Conservation (phyloP, 2,888 invertebrate genomes). For the Apeira syringaria region DNA sequence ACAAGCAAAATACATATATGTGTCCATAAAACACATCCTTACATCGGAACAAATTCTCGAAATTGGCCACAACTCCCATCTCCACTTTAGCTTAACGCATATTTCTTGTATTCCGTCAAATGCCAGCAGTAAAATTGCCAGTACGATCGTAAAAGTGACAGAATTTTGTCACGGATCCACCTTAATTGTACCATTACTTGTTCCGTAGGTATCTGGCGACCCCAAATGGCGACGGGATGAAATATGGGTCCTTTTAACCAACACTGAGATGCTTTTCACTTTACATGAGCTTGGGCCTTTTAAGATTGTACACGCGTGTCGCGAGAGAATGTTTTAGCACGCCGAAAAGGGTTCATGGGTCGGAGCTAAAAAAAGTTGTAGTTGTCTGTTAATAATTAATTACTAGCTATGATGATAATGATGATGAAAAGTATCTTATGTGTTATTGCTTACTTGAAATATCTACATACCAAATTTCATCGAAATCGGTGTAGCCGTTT, state of each 20-base stretch:
- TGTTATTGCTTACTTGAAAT: no score
- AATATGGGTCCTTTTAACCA: conserved; percentile 27
- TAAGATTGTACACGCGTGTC: conserved; percentile 4
- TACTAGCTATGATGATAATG: no score
- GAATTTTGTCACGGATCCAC: conserved; percentile 36
- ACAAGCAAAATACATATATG: no score
- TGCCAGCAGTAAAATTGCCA: conserved; percentile 27
- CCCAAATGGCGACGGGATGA: conserved; percentile 23
- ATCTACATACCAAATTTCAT: no score
- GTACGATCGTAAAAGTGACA: conserved; percentile 33
- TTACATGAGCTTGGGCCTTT: conserved; percentile 6
- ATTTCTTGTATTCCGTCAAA: conserved; percentile 28
- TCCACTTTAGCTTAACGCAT: conserved; percentile 12
- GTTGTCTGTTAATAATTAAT: no score
- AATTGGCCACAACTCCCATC: conserved; percentile 23
- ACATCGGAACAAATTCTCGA: conserved; percentile 14
- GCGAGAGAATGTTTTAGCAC: not conserved
- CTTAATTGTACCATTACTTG: conserved; percentile 39
- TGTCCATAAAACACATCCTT: not conserved
- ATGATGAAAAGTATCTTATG: no score
- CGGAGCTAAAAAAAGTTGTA: no score
- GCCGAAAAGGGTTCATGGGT: no score
- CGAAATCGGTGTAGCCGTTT: no score
- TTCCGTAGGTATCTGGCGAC: conserved; percentile 31
- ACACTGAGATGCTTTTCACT: conserved; percentile 7